phyloP scores from a whole-genome alignment of 2,797 vertebrate genomes.

The Danio kyathit region DNA sequence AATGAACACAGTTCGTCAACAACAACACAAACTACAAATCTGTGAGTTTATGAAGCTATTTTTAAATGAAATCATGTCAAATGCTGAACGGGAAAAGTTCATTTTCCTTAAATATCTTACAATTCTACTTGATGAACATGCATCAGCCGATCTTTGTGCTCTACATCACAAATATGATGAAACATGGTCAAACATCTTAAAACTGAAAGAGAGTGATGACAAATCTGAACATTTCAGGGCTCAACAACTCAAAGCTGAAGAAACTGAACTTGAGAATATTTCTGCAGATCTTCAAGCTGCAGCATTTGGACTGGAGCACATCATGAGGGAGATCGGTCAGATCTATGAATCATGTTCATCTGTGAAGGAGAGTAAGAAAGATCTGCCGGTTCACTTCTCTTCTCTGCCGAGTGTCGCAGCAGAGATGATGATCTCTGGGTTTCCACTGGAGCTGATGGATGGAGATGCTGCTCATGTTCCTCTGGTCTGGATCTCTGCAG shows the following conservation, averaged over 20 bases:
- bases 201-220: constrained; percentile 45
- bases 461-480: constrained; percentile 76
- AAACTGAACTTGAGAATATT: background rate
- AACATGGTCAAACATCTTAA: constrained; percentile 65
- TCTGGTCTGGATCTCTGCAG: constrained; percentile 45
- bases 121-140: constrained; percentile 72
- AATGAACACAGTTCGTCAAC: constrained; percentile 76
- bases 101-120: constrained; percentile 38
- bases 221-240: background rate
- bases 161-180: constrained; percentile 62
- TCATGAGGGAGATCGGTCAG: background rate
- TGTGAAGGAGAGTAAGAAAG: background rate
- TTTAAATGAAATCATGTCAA: background rate
- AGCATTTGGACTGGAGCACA: background rate
- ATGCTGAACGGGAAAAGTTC: background rate
- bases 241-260: background rate
- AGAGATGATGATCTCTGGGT: constrained; percentile 5
- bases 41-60: constrained; percentile 7
- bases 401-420: background rate
- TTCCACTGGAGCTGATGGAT: constrained; percentile 8
- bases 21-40: constrained; percentile 44
- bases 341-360: background rate
- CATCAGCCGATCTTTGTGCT: constrained; percentile 24
- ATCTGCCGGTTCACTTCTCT: background rate
- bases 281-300: background rate